Percentiles rank a stretch among this genome's conserved stretches.
Evolutionary conservation across 2,888 invertebrate species (phyloP).

Genomic region (Calliopum simillimum): DNA sequence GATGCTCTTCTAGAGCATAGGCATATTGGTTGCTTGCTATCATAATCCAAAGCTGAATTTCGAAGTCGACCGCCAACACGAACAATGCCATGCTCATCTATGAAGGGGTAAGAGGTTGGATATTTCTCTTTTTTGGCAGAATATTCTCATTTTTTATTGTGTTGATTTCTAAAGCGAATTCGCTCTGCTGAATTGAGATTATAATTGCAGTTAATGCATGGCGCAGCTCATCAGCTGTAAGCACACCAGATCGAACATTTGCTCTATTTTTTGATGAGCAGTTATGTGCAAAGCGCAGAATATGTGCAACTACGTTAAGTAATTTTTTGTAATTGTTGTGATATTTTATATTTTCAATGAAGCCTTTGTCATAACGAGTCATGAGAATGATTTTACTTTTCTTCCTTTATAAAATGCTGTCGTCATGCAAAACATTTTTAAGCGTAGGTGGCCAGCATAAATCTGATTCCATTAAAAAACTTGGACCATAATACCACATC

Average conservation of each 20-base stretch:
- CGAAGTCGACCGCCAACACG: slow-evolving; percentile 41
- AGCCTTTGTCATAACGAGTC: too few species aligned
- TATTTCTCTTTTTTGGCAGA: too few species aligned
- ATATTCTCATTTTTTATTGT: neutral
- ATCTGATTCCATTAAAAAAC: too few species aligned
- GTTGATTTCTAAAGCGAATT: slow-evolving; percentile 27
- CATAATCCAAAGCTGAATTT: slow-evolving; percentile 35
- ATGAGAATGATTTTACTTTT: too few species aligned
- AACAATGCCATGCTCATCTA: slow-evolving; percentile 30
- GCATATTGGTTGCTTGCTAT: too few species aligned
- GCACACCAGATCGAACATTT: slow-evolving; percentile 12
- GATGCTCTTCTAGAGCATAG: too few species aligned
- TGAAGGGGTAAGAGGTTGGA: too few species aligned
- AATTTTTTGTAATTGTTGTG: slow-evolving; percentile 34
- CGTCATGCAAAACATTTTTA: too few species aligned
- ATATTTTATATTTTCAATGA: too few species aligned
- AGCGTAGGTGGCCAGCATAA: too few species aligned
- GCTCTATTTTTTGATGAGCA: slow-evolving; percentile 23
- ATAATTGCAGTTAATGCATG: slow-evolving; percentile 25
- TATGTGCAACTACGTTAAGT: slow-evolving; percentile 33
- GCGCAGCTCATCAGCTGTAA: slow-evolving; percentile 28
- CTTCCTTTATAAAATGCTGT: too few species aligned
- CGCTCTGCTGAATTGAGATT: slow-evolving; percentile 32
- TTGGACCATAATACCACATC: too few species aligned
- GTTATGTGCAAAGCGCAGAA: slow-evolving; percentile 35